Percentiles rank a stretch among this genome's conserved stretches.
Evolutionary conservation across 2,888 invertebrate species (phyloP).

Genomic region (Apotomis turbidana): DNA sequence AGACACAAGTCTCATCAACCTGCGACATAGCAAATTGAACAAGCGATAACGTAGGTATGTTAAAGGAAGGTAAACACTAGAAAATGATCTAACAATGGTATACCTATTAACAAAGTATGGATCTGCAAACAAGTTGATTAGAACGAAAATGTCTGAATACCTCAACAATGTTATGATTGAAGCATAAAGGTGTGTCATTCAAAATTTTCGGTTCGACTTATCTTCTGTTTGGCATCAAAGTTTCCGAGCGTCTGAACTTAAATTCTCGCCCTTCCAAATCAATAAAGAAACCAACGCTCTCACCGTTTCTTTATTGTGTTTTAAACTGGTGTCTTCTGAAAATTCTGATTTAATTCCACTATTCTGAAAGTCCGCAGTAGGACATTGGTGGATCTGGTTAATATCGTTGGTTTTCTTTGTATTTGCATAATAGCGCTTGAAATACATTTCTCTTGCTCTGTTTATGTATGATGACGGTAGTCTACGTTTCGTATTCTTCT

Average conservation of each 20-base stretch:
- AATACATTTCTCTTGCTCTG: constrained; percentile 68
- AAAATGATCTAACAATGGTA: constrained; percentile 28
- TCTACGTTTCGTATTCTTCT: constrained; percentile 46
- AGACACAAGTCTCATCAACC: constrained; percentile 17
- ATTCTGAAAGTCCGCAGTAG: not conserved
- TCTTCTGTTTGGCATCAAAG: not conserved
- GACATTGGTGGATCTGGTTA: constrained; percentile 20
- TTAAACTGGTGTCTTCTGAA: constrained; percentile 34
- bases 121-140: constrained; percentile 13
- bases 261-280: constrained; percentile 46
- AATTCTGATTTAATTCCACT: constrained; percentile 11
- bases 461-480: constrained; percentile 59
- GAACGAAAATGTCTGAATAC: not conserved
- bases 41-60: constrained; percentile 12
- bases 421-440: constrained; percentile 57
- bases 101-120: constrained; percentile 12
- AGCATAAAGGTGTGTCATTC: not conserved
- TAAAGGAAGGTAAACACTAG: constrained; percentile 31
- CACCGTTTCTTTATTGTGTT: constrained; percentile 57
- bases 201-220: constrained; percentile 3
- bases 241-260: not conserved
- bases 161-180: constrained; percentile 1
- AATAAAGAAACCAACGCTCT: constrained; percentile 61
- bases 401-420: constrained; percentile 48
- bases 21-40: constrained; percentile 28